These are phyloP conservation scores for Pyrrhia umbra DNA, from an alignment of 2,888 invertebrate species.

Conservation along the genomic window DNA sequence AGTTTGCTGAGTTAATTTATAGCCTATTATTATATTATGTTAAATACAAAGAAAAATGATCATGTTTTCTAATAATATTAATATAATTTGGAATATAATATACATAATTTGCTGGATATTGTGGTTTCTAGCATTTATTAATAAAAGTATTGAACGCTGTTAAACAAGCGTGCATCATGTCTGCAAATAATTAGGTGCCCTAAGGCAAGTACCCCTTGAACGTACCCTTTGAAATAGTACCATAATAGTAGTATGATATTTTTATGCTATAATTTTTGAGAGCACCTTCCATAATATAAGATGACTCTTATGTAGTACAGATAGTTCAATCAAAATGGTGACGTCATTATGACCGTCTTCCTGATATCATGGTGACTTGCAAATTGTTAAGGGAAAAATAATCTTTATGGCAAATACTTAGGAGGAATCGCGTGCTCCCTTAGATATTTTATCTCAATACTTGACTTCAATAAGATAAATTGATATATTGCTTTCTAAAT, in stretches of 20 bases:
- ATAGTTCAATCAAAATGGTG: conserved; percentile 21
- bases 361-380: conserved; percentile 13
- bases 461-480: neutral
- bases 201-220: too few relatives aligned
- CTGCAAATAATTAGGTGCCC: too few relatives aligned
- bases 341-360: neutral
- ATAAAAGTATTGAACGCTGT: too few relatives aligned
- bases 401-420: neutral
- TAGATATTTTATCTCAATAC: neutral
- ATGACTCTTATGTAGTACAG: conserved; percentile 1
- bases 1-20: conserved; percentile 11
- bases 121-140: too few relatives aligned
- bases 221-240: too few relatives aligned
- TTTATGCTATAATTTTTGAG: too few relatives aligned
- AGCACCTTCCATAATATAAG: conserved; percentile 12
- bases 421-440: neutral
- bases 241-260: too few relatives aligned
- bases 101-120: too few relatives aligned
- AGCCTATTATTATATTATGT: neutral
- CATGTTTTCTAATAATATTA: neutral
- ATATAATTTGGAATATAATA: too few relatives aligned
- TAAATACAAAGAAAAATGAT: neutral
- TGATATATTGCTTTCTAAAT: neutral
- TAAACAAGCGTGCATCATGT: too few relatives aligned
- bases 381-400: neutral